These are phyloP conservation scores for Pseudorhombus dupliciocellatus DNA, from an alignment of 2,113 vertebrate genomes.

Conservation along the genomic window DNA sequence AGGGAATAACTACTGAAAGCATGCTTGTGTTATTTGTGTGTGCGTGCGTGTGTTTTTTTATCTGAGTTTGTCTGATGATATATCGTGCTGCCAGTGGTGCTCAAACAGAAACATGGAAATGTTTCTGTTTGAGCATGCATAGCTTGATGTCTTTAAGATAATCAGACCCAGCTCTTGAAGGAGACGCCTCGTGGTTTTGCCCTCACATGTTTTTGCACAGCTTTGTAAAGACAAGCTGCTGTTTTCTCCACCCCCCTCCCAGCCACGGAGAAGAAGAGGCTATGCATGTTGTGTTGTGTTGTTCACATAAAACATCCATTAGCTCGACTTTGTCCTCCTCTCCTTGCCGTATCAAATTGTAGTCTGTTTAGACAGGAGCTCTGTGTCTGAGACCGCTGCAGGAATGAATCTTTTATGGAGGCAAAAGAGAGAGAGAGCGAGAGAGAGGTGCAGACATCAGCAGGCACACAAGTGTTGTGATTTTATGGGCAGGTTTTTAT, in stretches of 20 bases:
- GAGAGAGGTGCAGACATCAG: not conserved
- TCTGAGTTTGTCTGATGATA: too few species aligned
- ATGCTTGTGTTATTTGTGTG: not conserved
- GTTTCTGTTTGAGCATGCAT: not conserved
- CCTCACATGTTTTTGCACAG: constrained; percentile 10
- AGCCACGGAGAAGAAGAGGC: constrained; percentile 35
- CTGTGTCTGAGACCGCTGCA: not conserved
- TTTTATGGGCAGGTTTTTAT: constrained; percentile 39
- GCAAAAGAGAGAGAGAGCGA: not conserved
- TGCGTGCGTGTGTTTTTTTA: not conserved
- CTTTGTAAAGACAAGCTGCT: constrained; percentile 37
- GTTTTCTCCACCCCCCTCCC: constrained; percentile 17
- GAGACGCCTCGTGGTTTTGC: constrained; percentile 12
- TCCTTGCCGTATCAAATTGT: not conserved
- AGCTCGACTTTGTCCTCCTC: constrained; percentile 21
- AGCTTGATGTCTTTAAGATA: not conserved
- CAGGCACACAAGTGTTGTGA: not conserved
- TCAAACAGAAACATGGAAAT: not conserved
- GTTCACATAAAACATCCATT: constrained; percentile 49
- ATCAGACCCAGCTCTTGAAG: not conserved
- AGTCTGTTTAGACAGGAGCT: constrained; percentile 2
- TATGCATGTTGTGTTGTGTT: constrained; percentile 1
- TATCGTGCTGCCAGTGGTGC: not conserved
- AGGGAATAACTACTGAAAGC: not conserved
- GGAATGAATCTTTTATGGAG: not conserved